Conservation (phyloP, 2,888 invertebrate genomes). For the Reticulitermes lucifugus region DNA sequence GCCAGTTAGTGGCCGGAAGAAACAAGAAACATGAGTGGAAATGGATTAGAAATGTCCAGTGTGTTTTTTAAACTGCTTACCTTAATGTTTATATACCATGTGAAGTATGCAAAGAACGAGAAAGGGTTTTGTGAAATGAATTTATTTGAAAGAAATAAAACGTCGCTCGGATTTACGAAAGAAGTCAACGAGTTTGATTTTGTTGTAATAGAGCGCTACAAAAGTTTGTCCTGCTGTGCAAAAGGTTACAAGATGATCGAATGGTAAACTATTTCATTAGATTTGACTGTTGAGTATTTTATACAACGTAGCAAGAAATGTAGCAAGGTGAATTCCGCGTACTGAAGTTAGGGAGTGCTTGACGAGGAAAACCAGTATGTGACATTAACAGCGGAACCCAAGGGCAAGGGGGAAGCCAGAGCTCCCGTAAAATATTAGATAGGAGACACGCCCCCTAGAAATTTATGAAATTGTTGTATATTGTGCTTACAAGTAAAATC, state of each 20-base stretch:
- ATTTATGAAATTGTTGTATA: too few relatives aligned
- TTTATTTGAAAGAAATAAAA: background rate
- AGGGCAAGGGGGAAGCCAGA: too few relatives aligned
- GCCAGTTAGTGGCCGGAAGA: background rate
- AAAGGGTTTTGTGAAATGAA: background rate
- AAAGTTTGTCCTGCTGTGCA: constrained; percentile 10
- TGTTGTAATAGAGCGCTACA: background rate
- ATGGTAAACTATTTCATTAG: background rate
- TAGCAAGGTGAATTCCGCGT: too few relatives aligned
- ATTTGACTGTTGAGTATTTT: too few relatives aligned
- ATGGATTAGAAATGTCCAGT: background rate
- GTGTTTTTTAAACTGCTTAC: background rate
- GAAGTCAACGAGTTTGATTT: background rate
- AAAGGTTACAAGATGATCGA: background rate
- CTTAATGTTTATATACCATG: background rate
- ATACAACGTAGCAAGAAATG: too few relatives aligned
- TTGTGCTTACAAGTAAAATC: too few relatives aligned
- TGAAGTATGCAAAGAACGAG: background rate
- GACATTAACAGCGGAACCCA: too few relatives aligned
- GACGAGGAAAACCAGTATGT: too few relatives aligned
- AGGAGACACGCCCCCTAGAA: too few relatives aligned
- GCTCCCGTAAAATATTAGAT: too few relatives aligned
- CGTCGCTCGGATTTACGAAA: background rate
- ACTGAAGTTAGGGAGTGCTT: too few relatives aligned
- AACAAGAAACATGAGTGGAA: background rate